Conservation (phyloP, 2,797 vertebrate genomes). For the Pantherophis alleghaniensis region DNA sequence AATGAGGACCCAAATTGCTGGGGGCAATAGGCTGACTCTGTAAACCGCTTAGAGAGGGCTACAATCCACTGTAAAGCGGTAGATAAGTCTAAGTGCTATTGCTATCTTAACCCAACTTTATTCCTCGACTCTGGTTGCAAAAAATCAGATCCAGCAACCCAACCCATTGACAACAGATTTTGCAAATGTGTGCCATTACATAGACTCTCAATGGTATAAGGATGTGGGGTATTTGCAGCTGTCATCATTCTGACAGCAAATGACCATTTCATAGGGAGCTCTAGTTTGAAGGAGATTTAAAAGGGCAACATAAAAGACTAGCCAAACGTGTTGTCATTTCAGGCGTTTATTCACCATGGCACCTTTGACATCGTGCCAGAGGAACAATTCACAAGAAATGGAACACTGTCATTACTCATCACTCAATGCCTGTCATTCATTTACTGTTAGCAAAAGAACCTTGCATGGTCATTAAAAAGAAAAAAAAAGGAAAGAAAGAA, state of each 20-base stretch:
- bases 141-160: not conserved
- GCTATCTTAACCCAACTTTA: not conserved
- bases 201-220: not conserved
- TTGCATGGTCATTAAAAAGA: not conserved
- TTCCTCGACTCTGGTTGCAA: not conserved
- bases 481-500: not conserved
- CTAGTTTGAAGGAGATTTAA: slow-evolving; percentile 17
- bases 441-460: slow-evolving; percentile 12
- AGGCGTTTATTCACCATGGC: slow-evolving; percentile 15
- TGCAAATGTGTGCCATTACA: not conserved
- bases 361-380: not conserved
- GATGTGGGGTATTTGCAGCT: not conserved
- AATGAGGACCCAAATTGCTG: too few relatives aligned
- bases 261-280: slow-evolving; percentile 21
- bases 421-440: slow-evolving; percentile 9
- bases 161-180: not conserved
- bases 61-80: too few relatives aligned
- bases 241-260: slow-evolving; percentile 11
- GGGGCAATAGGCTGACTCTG: too few relatives aligned
- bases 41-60: too few relatives aligned
- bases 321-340: slow-evolving; percentile 31
- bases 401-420: slow-evolving; percentile 30
- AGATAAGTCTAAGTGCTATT: too few relatives aligned
- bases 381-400: slow-evolving; percentile 15
- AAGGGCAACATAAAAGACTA: slow-evolving; percentile 12